phyloP scores from a whole-genome alignment of 2,888 invertebrate species.

The Rhamphomyia laevipes region DNA sequence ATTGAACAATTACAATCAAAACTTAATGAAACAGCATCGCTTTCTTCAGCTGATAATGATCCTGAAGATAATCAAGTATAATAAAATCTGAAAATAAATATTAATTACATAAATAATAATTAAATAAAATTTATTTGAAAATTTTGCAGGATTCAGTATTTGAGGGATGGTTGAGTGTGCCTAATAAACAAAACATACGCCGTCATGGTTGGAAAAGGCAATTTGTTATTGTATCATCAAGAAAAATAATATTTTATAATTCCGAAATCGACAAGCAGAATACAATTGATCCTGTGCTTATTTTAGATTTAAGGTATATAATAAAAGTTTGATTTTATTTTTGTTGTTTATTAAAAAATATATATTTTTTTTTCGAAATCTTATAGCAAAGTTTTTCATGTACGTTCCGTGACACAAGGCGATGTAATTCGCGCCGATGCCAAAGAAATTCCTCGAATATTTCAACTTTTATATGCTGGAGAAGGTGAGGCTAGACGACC shows the following conservation, averaged over 20 bases:
- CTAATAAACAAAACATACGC: slow-evolving; percentile 89
- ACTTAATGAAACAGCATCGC: slow-evolving; percentile 79
- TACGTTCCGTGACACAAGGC: slow-evolving; percentile 95
- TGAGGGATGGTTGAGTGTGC: slow-evolving; percentile 93
- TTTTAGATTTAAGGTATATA: slow-evolving; percentile 90
- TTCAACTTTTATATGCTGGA: slow-evolving; percentile 91
- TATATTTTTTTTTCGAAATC: slow-evolving; percentile 2
- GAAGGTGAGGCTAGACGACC: slow-evolving; percentile 86
- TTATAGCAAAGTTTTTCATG: slow-evolving; percentile 95
- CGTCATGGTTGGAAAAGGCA: slow-evolving; percentile 95
- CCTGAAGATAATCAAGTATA: slow-evolving; percentile 51
- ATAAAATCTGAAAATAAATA: background rate
- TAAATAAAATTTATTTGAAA: slow-evolving; percentile 20
- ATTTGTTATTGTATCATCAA: slow-evolving; percentile 92
- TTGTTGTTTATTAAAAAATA: background rate
- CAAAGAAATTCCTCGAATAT: slow-evolving; percentile 98
- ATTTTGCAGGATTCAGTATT: slow-evolving; percentile 61
- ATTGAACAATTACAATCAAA: slow-evolving; percentile 87
- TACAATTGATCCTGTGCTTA: slow-evolving; percentile 79
- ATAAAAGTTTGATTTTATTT: no score
- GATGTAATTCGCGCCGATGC: slow-evolving; percentile 98
- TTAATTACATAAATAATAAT: background rate
- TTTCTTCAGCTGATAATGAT: slow-evolving; percentile 83
- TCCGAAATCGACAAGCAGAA: slow-evolving; percentile 88
- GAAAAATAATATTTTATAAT: slow-evolving; percentile 95